Base-by-base conservation (phyloP, 2,113 vertebrate species). In the Murina feae region DNA sequence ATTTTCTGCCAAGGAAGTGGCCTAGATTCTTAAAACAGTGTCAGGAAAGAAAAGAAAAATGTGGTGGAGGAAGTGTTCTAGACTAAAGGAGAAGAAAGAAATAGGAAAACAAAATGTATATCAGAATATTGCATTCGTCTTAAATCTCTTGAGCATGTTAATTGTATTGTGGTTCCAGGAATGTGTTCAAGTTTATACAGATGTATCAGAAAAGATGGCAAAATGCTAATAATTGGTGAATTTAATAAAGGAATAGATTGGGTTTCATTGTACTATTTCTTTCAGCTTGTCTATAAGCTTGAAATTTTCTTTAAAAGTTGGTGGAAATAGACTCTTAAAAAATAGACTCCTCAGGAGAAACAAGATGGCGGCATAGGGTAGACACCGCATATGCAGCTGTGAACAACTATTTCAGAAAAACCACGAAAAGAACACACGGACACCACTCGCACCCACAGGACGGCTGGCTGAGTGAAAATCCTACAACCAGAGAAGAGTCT, bases 231-330 rank as follows among this genome's bases (percentile, higher is more conserved):
- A 79, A 2, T 65, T 81, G 58, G 20, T 93, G 30, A 85, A 72
- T 95, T 72, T 91, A 88, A n/a, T 14, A 66, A 66, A 66, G 63
- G 30, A n/a, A 71, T n/a, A 47, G 9, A 18, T 3, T 86, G 21
- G 23, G 42, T 86, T 93, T 78, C 20, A 42, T 76, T 95, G 35
- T n/a, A 80, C 14, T 58, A 1, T 71, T 93, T 93, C 39, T 86
- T 92, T 86, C 55, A 88, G 63, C 39, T 91, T 85, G 88, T 87
- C 65, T 78, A 9, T 91, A 80, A 84, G 20, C 71, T 71, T 68
- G 55, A 91, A 71, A 51, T 72, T 63, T 89, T 86, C 86, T 90
- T 66, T 58, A 85, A 82, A 94, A 69, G 60, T 81, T 89, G 68
- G 16, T 72, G 1, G n/a, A n/a, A n/a, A n/a, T n/a, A n/a, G n/a